Percentiles rank a stretch among this genome's conserved stretches.
These are phyloP conservation scores for Lycaena phlaeas DNA, from an alignment of 2,888 invertebrate species.

Conservation along the genomic window DNA sequence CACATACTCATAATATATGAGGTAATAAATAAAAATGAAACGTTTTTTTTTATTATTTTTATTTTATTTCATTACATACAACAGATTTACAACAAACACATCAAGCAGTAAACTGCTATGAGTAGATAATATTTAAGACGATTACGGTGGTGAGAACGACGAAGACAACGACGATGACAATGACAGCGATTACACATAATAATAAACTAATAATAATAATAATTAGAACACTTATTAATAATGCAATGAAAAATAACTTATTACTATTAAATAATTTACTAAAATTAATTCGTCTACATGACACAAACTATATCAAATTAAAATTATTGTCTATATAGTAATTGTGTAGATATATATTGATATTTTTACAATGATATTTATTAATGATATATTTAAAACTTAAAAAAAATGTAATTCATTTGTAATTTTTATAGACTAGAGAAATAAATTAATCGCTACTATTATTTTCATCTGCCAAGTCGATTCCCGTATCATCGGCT, in stretches of 20 bases:
- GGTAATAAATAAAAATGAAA: background rate
- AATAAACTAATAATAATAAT: no score
- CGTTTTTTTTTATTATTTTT: background rate
- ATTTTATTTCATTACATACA: background rate
- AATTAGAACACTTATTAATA: no score
- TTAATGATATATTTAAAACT: background rate
- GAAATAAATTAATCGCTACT: constrained; percentile 2
- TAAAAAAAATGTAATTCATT: background rate
- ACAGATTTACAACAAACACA: constrained; percentile 2
- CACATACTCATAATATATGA: no score
- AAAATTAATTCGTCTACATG: no score
- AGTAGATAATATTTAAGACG: constrained; percentile 1
- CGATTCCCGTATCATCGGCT: constrained; percentile 24
- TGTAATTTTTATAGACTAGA: constrained; percentile 2
- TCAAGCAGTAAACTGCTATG: background rate
- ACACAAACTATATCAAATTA: no score
- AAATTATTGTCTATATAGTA: constrained; percentile 1
- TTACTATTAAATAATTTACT: no score
- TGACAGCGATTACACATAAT: no score
- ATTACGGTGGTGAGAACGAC: no score
- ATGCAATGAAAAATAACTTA: no score
- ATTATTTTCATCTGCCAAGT: constrained; percentile 14
- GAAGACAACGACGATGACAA: no score
- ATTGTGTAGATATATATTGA: background rate
- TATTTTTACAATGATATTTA: background rate